Evolutionary conservation across 2,113 vertebrate species (phyloP).

Genomic region (Stigmatopora nigra): DNA sequence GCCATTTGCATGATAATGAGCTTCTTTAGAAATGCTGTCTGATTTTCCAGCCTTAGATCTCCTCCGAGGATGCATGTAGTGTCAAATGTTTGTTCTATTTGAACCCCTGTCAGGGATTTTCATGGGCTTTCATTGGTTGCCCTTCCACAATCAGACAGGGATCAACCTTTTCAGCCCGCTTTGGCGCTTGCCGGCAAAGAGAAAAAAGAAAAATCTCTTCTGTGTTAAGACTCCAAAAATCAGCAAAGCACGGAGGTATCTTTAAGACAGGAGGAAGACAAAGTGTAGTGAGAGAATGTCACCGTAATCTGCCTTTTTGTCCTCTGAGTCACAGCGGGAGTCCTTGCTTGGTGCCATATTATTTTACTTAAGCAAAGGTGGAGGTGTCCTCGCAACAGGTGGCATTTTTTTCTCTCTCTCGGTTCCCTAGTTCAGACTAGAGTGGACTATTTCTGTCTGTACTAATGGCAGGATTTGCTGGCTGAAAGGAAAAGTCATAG

Average conservation of each 20-base stretch:
- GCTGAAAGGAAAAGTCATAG: slow-evolving; percentile 46
- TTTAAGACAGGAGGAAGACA: slow-evolving; percentile 30
- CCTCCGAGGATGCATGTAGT: slow-evolving; percentile 45
- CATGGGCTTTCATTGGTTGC: slow-evolving; percentile 28
- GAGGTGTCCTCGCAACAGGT: slow-evolving; percentile 58
- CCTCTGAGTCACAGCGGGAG: slow-evolving; percentile 55
- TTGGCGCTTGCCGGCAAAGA: slow-evolving; percentile 10
- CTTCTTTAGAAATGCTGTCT: slow-evolving; percentile 61
- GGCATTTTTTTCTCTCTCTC: slow-evolving; percentile 28
- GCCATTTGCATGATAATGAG: slow-evolving; percentile 69
- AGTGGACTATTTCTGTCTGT: slow-evolving; percentile 28
- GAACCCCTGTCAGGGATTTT: slow-evolving; percentile 51
- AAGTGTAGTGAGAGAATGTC: slow-evolving; percentile 42
- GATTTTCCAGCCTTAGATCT: slow-evolving; percentile 59
- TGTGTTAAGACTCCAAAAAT: slow-evolving; percentile 14
- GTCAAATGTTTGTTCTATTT: slow-evolving; percentile 52
- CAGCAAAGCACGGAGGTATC: slow-evolving; percentile 15
- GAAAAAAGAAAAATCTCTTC: slow-evolving; percentile 6
- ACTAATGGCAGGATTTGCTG: slow-evolving; percentile 34
- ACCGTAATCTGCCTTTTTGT: slow-evolving; percentile 59
- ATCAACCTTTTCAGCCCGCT: slow-evolving; percentile 22
- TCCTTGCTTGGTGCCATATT: slow-evolving; percentile 45
- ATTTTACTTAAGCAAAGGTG: slow-evolving; percentile 46
- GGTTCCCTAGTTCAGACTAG: background rate
- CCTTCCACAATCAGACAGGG: slow-evolving; percentile 32